Evolutionary conservation across 2,888 invertebrate genomes (phyloP).

Genomic region (Hypena proboscidalis): DNA sequence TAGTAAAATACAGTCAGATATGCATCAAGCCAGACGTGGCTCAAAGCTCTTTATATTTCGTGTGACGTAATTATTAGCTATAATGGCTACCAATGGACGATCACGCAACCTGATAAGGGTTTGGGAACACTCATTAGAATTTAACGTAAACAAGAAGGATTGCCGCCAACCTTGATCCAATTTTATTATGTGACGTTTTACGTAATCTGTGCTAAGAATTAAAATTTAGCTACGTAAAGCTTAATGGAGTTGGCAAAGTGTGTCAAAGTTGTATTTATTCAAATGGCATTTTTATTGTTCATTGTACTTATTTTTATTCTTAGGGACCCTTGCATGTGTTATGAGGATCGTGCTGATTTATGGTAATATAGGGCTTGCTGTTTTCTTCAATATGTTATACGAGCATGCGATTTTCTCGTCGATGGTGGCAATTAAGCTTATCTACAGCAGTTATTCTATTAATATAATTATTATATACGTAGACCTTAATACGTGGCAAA

Average conservation of each 20-base stretch:
- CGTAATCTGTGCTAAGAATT: slow-evolving; percentile 27
- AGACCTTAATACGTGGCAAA: too few species aligned
- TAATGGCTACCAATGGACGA: slow-evolving; percentile 57
- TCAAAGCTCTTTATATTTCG: slow-evolving; percentile 62
- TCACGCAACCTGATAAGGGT: slow-evolving; percentile 75
- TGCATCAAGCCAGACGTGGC: slow-evolving; percentile 61
- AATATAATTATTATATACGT: too few species aligned
- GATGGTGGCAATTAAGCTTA: too few species aligned
- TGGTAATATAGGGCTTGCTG: too few species aligned
- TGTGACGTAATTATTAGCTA: slow-evolving; percentile 69
- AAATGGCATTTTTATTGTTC: slow-evolving; percentile 12
- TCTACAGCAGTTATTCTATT: too few species aligned
- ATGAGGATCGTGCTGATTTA: slow-evolving; percentile 22
- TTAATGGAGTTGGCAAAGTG: slow-evolving; percentile 44
- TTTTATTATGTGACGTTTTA: slow-evolving; percentile 50
- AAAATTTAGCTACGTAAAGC: slow-evolving; percentile 36
- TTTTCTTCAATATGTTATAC: too few species aligned
- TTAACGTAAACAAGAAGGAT: slow-evolving; percentile 65
- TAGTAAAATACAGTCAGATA: slow-evolving; percentile 63
- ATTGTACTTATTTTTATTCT: slow-evolving; percentile 15
- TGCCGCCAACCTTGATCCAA: slow-evolving; percentile 66
- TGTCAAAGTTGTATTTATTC: slow-evolving; percentile 48
- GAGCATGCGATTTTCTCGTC: too few species aligned
- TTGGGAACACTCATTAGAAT: slow-evolving; percentile 69
- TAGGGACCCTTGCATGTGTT: slow-evolving; percentile 23